A percentile compares a stretch with the other conserved stretches of the same genome.
phyloP scores from a whole-genome alignment of 2,888 invertebrate species.

The Listrodromus nycthemerus region DNA sequence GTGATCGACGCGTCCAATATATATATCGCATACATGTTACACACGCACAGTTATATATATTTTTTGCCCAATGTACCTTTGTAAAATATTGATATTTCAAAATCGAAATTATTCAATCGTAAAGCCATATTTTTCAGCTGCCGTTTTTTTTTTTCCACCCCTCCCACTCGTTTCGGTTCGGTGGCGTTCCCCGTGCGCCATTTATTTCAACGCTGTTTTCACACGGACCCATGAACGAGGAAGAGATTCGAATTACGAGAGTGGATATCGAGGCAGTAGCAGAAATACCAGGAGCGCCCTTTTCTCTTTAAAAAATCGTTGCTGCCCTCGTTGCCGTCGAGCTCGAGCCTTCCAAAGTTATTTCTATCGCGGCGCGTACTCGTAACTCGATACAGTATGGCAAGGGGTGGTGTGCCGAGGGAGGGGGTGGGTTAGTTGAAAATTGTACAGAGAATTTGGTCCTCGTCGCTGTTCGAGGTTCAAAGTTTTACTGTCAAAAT shows the following conservation, averaged over 20 bases:
- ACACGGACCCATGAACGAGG: slow-evolving; percentile 21
- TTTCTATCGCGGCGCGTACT: slow-evolving; percentile 62
- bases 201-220: slow-evolving; percentile 20
- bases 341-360: slow-evolving; percentile 51
- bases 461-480: slow-evolving; percentile 45
- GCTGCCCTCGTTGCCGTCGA: slow-evolving; percentile 17
- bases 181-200: background rate
- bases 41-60: background rate
- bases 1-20: background rate
- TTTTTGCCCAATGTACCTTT: background rate
- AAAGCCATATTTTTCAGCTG: background rate
- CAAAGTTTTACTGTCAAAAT: slow-evolving; percentile 68
- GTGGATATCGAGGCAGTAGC: slow-evolving; percentile 27
- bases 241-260: slow-evolving; percentile 54
- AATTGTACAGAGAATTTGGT: slow-evolving; percentile 32
- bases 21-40: background rate
- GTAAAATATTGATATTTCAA: slow-evolving; percentile 54
- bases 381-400: slow-evolving; percentile 62
- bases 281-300: slow-evolving; percentile 10
- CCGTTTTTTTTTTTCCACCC: slow-evolving; percentile 11
- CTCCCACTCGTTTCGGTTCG: slow-evolving; percentile 10
- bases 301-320: slow-evolving; percentile 27
- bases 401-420: background rate
- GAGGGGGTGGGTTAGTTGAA: slow-evolving; percentile 28
- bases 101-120: slow-evolving; percentile 3